Conservation (phyloP, 1,140 invertebrate species). For the Saccostrea echinata region DNA sequence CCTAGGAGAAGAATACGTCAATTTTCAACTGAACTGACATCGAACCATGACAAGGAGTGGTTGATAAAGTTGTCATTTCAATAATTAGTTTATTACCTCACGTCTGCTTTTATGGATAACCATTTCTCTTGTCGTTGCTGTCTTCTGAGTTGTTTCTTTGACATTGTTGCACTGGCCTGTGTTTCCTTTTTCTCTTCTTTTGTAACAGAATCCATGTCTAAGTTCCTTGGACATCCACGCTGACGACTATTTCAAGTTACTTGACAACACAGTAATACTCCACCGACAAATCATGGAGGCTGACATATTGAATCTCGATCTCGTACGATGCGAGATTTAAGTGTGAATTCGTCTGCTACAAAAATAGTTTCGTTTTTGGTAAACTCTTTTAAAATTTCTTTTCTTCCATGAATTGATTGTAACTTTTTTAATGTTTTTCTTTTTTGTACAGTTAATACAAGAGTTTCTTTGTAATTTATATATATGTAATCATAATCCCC, state of each 20-base stretch:
- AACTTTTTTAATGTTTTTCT: too few species aligned
- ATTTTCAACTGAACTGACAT: too few species aligned
- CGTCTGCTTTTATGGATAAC: constrained; percentile 82
- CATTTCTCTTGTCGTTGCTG: constrained; percentile 81
- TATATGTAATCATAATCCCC: too few species aligned
- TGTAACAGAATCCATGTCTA: not conserved
- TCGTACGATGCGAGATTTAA: constrained; percentile 53
- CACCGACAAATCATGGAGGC: constrained; percentile 56
- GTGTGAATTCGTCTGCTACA: constrained; percentile 53
- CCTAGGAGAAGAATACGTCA: too few species aligned
- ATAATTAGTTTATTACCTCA: constrained; percentile 70
- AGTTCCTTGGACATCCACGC: not conserved
- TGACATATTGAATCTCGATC: constrained; percentile 67
- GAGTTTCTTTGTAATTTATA: too few species aligned
- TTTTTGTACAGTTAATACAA: too few species aligned
- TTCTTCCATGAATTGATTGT: not conserved
- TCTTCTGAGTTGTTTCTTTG: constrained; percentile 81
- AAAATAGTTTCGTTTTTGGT: not conserved
- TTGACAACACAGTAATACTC: not conserved
- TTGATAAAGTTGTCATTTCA: not conserved
- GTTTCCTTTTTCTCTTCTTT: constrained; percentile 35
- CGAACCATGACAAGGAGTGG: too few species aligned
- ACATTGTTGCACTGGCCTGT: constrained; percentile 48
- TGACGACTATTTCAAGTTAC: not conserved
- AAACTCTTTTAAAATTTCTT: not conserved